Evolutionary conservation across 1,140 invertebrate species (phyloP), one percentile per base, ranked within the genome.

Genomic region (Drosophila nannoptera): DNA sequence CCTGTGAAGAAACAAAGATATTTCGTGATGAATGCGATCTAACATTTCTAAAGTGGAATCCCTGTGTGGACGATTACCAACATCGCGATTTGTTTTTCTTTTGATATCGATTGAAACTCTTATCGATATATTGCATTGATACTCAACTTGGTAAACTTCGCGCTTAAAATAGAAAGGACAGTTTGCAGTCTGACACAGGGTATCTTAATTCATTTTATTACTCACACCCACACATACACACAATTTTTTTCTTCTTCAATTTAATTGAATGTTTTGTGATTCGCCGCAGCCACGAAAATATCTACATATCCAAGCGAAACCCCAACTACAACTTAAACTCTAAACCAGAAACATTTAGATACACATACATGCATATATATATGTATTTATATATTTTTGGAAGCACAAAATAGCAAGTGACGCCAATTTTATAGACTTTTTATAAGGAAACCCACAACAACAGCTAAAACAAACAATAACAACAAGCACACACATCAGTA

Each of bases 371-470:
- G 12, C 7, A 9, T 38, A 38, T 9, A 9, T 38, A 48, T n/a
- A 29, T 31, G 9, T 46, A 46, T 22, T 8, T 46, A 46, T 12
- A 56, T 65, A 56, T 53, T 71, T 40, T 55, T 45, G 52, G 72
- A 55, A 59, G 78, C 66, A 55, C 66, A 59, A 72, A 58, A 80
- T 83, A 75, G 52, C 78, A 68, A 77, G 75, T 48, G 75, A 78
- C 62, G 66, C 73, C 65, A 77, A 67, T 83, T 83, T 83, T 84
- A 83, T 83, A 83, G 76, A 84, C 76, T 66, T 83, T 83, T 83
- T 84, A 49, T 86, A 76, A 84, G 49, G 56, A 36, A 7, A 35
- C 48, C 35, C 38, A 40, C 32, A 61, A 29, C 31, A 36, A 50
- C 33, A 80, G 40, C 35, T 52, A 22, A 14, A 59, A 42, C 64